Conservation (phyloP, 2,888 invertebrate genomes). For the Keiferia lycopersicella region DNA sequence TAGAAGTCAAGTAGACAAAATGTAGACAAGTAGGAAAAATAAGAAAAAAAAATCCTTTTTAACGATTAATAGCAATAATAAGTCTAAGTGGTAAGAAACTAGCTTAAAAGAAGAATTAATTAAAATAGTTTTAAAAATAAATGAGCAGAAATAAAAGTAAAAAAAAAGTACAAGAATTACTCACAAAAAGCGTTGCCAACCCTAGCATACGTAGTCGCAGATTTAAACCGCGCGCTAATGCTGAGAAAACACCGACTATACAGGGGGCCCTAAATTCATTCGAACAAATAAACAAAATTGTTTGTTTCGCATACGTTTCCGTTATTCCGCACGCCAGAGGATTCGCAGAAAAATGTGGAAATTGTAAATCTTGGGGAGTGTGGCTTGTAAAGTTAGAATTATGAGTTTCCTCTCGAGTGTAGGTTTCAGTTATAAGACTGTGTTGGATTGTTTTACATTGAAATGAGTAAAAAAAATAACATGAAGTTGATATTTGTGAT, state of each 20-base stretch:
- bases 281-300: conserved; percentile 66
- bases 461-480: background rate
- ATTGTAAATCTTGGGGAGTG: conserved; percentile 23
- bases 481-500: background rate
- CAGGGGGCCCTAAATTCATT: conserved; percentile 76
- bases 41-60: no score
- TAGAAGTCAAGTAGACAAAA: no score
- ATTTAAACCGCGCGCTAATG: conserved; percentile 72
- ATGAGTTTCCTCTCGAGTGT: background rate
- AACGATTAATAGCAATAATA: no score
- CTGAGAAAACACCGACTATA: conserved; percentile 73
- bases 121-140: no score
- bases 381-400: background rate
- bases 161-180: no score
- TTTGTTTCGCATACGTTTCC: conserved; percentile 39
- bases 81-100: no score
- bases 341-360: conserved; percentile 23
- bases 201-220: conserved; percentile 63
- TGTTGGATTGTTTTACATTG: background rate
- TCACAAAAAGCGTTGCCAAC: conserved; percentile 42
- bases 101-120: no score
- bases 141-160: no score
- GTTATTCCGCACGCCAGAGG: conserved; percentile 35
- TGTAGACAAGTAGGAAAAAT: no score
- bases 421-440: background rate